These are phyloP conservation scores for Enteromius viviparus DNA, from an alignment of 2,797 vertebrate species.

Conservation along the genomic window DNA sequence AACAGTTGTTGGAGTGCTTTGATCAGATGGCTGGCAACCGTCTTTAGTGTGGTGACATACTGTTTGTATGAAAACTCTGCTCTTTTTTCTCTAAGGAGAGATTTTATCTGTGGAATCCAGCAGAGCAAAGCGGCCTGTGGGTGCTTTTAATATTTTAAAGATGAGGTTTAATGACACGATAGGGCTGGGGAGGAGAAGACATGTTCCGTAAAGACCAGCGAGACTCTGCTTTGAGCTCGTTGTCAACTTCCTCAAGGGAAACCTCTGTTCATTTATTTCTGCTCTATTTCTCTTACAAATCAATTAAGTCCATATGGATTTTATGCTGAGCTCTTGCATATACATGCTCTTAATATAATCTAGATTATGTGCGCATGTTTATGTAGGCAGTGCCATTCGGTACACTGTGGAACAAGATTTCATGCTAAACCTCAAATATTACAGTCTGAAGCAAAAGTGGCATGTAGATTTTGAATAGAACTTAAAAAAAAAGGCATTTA, in stretches of 20 bases:
- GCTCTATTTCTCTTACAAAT: slow-evolving; percentile 57
- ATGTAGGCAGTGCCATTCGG: slow-evolving; percentile 28
- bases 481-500: not conserved
- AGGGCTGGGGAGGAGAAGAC: slow-evolving; percentile 6
- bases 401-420: slow-evolving; percentile 21
- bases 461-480: not conserved
- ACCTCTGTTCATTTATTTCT: slow-evolving; percentile 50
- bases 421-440: slow-evolving; percentile 26
- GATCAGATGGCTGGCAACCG: slow-evolving; percentile 16
- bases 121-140: slow-evolving; percentile 31
- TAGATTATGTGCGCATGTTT: slow-evolving; percentile 32
- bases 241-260: slow-evolving; percentile 46
- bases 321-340: slow-evolving; percentile 37
- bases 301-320: slow-evolving; percentile 55
- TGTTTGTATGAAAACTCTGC: slow-evolving; percentile 24
- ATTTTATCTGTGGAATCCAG: slow-evolving; percentile 41
- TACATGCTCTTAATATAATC: slow-evolving; percentile 39
- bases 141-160: slow-evolving; percentile 39
- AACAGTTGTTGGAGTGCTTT: not conserved
- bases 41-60: slow-evolving; percentile 32
- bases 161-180: slow-evolving; percentile 52
- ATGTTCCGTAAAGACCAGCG: slow-evolving; percentile 34
- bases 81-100: slow-evolving; percentile 24
- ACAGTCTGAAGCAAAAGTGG: not conserved
- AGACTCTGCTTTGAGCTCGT: slow-evolving; percentile 8